Evolutionary conservation across 1,140 invertebrate genomes (phyloP).

Genomic region (Mamestra configurata): DNA sequence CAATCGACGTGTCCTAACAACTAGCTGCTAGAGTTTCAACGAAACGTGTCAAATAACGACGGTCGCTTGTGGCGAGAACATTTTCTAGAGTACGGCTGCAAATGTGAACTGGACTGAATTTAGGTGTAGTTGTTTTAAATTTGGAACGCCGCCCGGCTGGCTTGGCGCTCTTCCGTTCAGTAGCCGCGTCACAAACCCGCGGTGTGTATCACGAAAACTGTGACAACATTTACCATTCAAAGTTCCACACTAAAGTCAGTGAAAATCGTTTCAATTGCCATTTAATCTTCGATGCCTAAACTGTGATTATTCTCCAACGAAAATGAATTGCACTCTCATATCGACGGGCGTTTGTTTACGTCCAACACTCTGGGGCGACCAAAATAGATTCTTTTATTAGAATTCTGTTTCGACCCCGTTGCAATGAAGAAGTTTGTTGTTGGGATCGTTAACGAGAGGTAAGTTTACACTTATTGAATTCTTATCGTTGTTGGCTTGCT

Average conservation of each 20-base stretch:
- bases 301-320: slow-evolving; percentile 44
- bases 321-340: slow-evolving; percentile 55
- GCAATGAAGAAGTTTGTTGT: slow-evolving; percentile 68
- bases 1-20: slow-evolving; percentile 48
- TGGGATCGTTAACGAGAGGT: slow-evolving; percentile 68
- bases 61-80: slow-evolving; percentile 34
- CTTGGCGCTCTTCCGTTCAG: slow-evolving; percentile 74
- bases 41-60: slow-evolving; percentile 33
- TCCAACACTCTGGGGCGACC: slow-evolving; percentile 59
- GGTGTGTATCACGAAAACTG: slow-evolving; percentile 65
- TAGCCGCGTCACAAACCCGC: slow-evolving; percentile 67
- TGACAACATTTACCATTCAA: slow-evolving; percentile 35
- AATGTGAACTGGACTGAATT: slow-evolving; percentile 66
- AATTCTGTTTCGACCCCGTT: slow-evolving; percentile 72
- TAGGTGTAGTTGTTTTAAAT: slow-evolving; percentile 79
- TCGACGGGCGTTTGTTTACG: slow-evolving; percentile 69
- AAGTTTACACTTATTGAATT: slow-evolving; percentile 70
- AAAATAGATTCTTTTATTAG: slow-evolving; percentile 86
- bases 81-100: slow-evolving; percentile 64
- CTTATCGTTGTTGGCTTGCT: slow-evolving; percentile 62
- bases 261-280: neutral
- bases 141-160: slow-evolving; percentile 80
- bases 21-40: slow-evolving; percentile 4
- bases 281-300: neutral
- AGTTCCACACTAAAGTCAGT: slow-evolving; percentile 28